Percentiles rank a stretch among this genome's conserved stretches.
Evolutionary conservation across 1,140 invertebrate genomes (phyloP).

Genomic region (Globodera rostochiensis): DNA sequence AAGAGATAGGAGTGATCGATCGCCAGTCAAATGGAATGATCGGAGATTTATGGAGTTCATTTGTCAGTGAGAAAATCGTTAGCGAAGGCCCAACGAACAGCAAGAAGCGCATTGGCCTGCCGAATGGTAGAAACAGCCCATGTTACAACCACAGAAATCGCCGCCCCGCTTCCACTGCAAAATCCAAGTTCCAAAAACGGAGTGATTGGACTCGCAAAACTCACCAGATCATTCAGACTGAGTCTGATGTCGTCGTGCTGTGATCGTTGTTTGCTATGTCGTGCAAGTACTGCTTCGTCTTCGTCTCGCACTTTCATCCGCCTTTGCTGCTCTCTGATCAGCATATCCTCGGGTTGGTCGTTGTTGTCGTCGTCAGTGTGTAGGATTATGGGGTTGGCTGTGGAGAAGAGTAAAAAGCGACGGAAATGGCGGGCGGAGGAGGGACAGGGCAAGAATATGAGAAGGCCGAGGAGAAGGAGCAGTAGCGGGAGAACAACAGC

Average conservation of each 20-base stretch:
- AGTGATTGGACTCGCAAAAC: background rate
- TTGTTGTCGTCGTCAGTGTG: background rate
- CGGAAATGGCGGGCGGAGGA: background rate
- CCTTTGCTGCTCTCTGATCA: background rate
- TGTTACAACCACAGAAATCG: conserved; percentile 62
- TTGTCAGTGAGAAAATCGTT: background rate
- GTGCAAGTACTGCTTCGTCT: background rate
- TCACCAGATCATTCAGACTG: background rate
- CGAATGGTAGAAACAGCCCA: conserved; percentile 60
- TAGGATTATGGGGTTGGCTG: background rate
- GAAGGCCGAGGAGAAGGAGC: background rate
- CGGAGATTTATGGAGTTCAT: background rate
- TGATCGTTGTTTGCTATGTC: background rate
- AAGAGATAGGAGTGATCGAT: background rate
- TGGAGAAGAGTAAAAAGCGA: background rate
- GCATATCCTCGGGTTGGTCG: background rate
- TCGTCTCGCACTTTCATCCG: background rate
- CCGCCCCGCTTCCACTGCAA: conserved; percentile 48
- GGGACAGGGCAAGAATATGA: background rate
- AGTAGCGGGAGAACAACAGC: background rate
- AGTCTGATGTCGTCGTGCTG: background rate
- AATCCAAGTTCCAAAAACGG: no score
- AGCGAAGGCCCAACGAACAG: conserved; percentile 56
- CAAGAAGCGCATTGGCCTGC: conserved; percentile 55
- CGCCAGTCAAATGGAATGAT: background rate